Conservation (phyloP, 2,888 invertebrate species). For the Cryptus viduatorius region DNA sequence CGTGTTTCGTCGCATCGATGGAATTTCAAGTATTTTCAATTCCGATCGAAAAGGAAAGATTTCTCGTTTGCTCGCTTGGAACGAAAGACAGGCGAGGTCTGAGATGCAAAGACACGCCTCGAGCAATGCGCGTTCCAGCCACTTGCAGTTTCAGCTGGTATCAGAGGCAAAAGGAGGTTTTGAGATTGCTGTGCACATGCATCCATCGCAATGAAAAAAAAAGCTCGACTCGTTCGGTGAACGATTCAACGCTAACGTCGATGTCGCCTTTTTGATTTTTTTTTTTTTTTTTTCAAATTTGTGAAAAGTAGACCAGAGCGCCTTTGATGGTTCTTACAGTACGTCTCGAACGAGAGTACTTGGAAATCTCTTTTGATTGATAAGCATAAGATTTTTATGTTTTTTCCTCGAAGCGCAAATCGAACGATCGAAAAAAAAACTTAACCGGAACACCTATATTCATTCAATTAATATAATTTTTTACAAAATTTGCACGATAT, state of each 20-base stretch:
- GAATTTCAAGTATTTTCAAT: conserved; percentile 77
- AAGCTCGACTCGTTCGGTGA: background rate
- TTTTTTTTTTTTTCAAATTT: background rate
- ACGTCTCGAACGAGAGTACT: background rate
- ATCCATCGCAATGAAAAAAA: background rate
- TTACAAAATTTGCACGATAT: too few species aligned
- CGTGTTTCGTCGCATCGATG: conserved; percentile 73
- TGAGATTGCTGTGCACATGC: background rate
- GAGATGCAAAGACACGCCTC: background rate
- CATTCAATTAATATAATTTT: too few species aligned
- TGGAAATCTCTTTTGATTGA: background rate
- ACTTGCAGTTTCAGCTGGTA: background rate
- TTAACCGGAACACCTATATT: background rate
- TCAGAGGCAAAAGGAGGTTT: conserved; percentile 3
- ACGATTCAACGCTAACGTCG: background rate
- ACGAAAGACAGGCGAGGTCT: background rate
- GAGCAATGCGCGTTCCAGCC: background rate
- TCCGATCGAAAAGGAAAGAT: conserved; percentile 51
- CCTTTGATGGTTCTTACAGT: background rate
- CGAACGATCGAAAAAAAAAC: background rate
- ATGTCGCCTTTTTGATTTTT: background rate
- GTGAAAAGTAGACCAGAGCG: background rate
- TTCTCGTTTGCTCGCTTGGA: conserved; percentile 3
- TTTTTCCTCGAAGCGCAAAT: background rate
- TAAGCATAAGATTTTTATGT: background rate